Conservation (phyloP, 2,797 vertebrate species). For the Macrochelys suwanniensis region DNA sequence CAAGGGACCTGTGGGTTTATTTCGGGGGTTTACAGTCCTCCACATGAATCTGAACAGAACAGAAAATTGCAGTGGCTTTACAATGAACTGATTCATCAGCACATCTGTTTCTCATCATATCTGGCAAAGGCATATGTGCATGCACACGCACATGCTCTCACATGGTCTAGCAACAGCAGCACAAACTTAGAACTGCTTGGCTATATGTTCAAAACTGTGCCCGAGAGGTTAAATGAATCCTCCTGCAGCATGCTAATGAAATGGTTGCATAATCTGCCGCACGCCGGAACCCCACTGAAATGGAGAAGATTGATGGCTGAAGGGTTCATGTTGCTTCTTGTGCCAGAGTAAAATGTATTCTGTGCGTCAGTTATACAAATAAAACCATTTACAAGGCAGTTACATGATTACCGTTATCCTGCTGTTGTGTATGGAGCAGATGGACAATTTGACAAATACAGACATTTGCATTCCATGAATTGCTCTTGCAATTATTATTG, state of each 20-base stretch:
- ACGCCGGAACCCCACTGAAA: neutral
- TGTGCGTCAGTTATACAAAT: slow-evolving; percentile 6
- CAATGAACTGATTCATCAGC: slow-evolving; percentile 88
- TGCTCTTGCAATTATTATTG: slow-evolving; percentile 51
- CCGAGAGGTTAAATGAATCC: neutral
- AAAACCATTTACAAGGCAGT: slow-evolving; percentile 29
- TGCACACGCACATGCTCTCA: neutral
- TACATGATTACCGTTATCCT: slow-evolving; percentile 18
- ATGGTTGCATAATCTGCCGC: neutral
- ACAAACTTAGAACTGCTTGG: slow-evolving; percentile 79
- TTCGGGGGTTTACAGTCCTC: slow-evolving; percentile 89
- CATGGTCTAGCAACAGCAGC: slow-evolving; percentile 49
- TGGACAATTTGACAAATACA: slow-evolving; percentile 37
- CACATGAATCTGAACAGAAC: slow-evolving; percentile 91
- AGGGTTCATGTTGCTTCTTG: slow-evolving; percentile 19
- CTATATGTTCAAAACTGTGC: slow-evolving; percentile 47
- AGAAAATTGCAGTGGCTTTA: slow-evolving; percentile 74
- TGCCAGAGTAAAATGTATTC: neutral
- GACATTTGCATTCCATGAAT: slow-evolving; percentile 8
- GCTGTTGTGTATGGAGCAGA: neutral
- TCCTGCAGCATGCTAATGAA: neutral
- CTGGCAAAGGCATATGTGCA: slow-evolving; percentile 59
- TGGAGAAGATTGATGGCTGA: neutral
- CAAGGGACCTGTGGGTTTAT: slow-evolving; percentile 92
- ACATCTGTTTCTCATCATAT: slow-evolving; percentile 87